phyloP scores from a whole-genome alignment of 2,797 vertebrate genomes.

The Chelonia mydas region DNA sequence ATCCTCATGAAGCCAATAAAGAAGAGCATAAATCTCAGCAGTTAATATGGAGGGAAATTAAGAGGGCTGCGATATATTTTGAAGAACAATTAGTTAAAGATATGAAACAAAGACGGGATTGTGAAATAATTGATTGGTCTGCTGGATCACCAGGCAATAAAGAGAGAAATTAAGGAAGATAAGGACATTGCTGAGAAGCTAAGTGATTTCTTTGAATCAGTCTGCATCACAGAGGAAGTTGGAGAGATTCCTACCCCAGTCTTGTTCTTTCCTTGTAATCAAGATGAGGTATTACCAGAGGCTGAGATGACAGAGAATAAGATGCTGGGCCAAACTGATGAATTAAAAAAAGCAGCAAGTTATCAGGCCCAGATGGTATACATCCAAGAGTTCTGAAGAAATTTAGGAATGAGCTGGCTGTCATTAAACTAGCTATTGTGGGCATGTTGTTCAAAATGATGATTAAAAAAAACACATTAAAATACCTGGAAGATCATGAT shows the following conservation, averaged over 20 bases:
- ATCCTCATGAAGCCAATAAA: not conserved
- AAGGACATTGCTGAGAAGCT: not conserved
- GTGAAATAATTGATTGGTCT: not conserved
- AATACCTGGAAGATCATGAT: rapidly evolving
- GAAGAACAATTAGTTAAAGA: not conserved
- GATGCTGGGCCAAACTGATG: not conserved
- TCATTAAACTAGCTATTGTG: no score
- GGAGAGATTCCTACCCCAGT: not conserved
- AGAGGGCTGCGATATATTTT: not conserved
- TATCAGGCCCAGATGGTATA: not conserved
- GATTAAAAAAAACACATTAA: not conserved
- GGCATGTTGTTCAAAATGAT: not conserved
- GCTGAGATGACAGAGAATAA: not conserved
- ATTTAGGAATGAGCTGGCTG: not conserved
- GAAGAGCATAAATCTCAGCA: not conserved
- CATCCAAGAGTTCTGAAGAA: not conserved
- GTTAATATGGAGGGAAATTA: not conserved
- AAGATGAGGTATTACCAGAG: no score
- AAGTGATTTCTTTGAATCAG: not conserved
- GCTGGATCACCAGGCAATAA: not conserved
- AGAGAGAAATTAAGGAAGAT: not conserved
- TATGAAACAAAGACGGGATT: not conserved
- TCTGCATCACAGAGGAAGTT: not conserved
- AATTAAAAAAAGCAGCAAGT: not conserved
- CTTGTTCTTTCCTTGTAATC: no score